These are phyloP conservation scores for Rotaria magnacalcarata DNA, from an alignment of 2,888 invertebrate species.

Conservation along the genomic window DNA sequence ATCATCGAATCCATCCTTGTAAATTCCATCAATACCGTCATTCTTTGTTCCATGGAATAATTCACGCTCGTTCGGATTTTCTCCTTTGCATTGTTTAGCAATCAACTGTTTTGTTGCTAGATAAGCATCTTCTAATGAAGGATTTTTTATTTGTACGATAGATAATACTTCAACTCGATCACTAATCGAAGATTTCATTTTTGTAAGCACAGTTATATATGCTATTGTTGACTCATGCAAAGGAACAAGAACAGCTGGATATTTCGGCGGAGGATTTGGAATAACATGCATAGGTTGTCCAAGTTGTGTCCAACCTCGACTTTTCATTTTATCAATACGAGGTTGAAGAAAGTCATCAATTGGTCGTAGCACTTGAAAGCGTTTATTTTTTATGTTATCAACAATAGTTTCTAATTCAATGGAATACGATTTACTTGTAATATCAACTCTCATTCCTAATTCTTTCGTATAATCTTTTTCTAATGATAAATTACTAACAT, in stretches of 20 bases:
- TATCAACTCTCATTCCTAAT: constrained; percentile 36
- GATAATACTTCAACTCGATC: background rate
- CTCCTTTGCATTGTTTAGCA: background rate
- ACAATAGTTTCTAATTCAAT: constrained; percentile 25
- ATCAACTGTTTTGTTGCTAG: background rate
- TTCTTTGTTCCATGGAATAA: constrained; percentile 24
- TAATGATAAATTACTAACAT: constrained; percentile 32
- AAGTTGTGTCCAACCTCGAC: background rate
- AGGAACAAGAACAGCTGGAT: background rate
- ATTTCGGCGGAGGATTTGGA: constrained; percentile 30
- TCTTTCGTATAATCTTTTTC: constrained; percentile 36
- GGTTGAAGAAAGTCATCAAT: background rate
- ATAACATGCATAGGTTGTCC: background rate
- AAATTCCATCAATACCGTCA: background rate
- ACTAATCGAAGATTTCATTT: background rate
- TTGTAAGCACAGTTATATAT: background rate
- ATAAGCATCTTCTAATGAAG: background rate
- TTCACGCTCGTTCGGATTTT: constrained; percentile 7
- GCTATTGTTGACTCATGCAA: background rate
- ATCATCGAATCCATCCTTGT: background rate
- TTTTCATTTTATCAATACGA: background rate
- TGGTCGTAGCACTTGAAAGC: background rate
- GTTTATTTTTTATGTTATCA: constrained; percentile 31
- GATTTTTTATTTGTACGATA: constrained; percentile 16
- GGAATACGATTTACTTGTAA: background rate